These are phyloP conservation scores for Cheirogaleus medius DNA, from an alignment of 2,113 vertebrate genomes.

Conservation along the genomic window DNA sequence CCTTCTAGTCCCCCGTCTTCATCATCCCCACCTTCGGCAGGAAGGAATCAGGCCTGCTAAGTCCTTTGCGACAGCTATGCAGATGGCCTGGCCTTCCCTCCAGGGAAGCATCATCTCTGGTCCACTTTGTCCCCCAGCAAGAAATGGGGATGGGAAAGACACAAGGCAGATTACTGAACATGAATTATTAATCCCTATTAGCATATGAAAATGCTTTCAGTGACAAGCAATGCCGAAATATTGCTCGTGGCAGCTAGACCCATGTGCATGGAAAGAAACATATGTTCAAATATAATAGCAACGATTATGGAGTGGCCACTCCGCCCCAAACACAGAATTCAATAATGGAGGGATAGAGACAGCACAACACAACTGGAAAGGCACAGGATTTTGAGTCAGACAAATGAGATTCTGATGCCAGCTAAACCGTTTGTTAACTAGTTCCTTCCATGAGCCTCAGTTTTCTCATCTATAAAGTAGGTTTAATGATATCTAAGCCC, in stretches of 20 bases:
- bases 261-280: background rate
- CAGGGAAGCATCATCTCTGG: background rate
- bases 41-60: background rate
- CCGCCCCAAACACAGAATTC: background rate
- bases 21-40: background rate
- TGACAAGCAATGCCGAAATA: background rate
- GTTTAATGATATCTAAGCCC: background rate
- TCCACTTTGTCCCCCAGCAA: background rate
- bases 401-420: background rate
- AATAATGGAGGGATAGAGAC: background rate
- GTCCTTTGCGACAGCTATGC: background rate
- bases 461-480: background rate
- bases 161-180: constrained; percentile 29
- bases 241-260: background rate
- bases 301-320: rapidly evolving
- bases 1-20: background rate
- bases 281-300: background rate
- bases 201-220: constrained; percentile 27
- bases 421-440: background rate
- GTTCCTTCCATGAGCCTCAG: background rate
- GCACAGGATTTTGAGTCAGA: background rate
- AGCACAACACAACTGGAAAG: rapidly evolving
- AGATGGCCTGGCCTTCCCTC: background rate
- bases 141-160: background rate
- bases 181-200: constrained; percentile 65